phyloP scores from a whole-genome alignment of 35 echinoderm and acorn worm species.

The Ptychodera flava region DNA sequence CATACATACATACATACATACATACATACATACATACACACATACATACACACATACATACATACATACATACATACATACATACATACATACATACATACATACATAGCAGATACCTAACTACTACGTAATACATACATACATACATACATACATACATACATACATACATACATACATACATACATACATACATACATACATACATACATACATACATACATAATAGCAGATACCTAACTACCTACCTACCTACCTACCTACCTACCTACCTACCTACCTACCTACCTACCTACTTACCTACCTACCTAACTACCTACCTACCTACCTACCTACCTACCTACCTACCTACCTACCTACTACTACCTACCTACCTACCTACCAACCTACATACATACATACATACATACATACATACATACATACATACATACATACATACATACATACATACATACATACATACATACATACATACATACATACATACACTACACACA shows the following conservation, averaged over 20 bases:
- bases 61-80: not conserved
- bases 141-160: not conserved
- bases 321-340: not conserved
- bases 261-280: not conserved
- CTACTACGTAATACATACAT: not conserved
- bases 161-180: not conserved
- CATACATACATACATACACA: not conserved
- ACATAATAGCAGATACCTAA: not conserved
- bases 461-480: not conserved
- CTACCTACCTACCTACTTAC: not conserved
- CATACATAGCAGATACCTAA: not conserved
- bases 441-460: not conserved
- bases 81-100: slow-evolving; percentile 2
- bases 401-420: not conserved
- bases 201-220: not conserved
- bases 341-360: not conserved
- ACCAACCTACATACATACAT: not conserved
- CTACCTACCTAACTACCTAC: not conserved
- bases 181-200: not conserved
- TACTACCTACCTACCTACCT: not conserved
- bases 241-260: not conserved
- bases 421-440: not conserved
- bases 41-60: not conserved
- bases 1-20: not conserved
- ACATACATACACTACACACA: not conserved